A percentile compares a stretch with the other conserved stretches of the same genome.
Conservation (phyloP, 2,797 vertebrate genomes). For the Sciurus vulgaris region DNA sequence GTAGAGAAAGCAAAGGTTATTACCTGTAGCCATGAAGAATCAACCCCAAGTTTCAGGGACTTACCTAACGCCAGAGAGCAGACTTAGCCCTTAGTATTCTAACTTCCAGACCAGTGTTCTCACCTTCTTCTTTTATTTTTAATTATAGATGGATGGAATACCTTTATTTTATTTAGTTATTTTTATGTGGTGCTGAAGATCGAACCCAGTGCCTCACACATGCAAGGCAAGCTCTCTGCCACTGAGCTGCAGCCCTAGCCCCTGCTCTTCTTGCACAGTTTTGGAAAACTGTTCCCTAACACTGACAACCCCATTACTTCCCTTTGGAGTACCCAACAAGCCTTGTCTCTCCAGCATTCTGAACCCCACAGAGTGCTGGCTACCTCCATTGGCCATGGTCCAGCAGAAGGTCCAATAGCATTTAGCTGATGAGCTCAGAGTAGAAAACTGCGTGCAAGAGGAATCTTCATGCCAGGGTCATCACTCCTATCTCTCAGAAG, state of each 20-base stretch:
- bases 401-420: background rate
- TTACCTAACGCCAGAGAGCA: background rate
- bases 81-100: background rate
- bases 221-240: too few relatives aligned
- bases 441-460: background rate
- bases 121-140: too few relatives aligned
- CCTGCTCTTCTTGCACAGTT: background rate
- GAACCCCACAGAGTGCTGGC: background rate
- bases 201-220: too few relatives aligned
- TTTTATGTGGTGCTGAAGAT: too few relatives aligned
- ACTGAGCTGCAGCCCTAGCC: too few relatives aligned
- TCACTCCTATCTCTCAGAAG: background rate
- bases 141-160: too few relatives aligned
- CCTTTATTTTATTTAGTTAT: too few relatives aligned
- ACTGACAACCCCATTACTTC: background rate
- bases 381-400: background rate
- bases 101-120: background rate
- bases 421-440: background rate
- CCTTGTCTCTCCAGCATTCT: background rate
- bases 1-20: constrained; percentile 22
- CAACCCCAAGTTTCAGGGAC: background rate
- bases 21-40: background rate
- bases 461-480: background rate
- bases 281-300: background rate
- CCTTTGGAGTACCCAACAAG: background rate